Evolutionary conservation across 2,113 vertebrate genomes (phyloP).

Genomic region (Podarcis muralis): DNA sequence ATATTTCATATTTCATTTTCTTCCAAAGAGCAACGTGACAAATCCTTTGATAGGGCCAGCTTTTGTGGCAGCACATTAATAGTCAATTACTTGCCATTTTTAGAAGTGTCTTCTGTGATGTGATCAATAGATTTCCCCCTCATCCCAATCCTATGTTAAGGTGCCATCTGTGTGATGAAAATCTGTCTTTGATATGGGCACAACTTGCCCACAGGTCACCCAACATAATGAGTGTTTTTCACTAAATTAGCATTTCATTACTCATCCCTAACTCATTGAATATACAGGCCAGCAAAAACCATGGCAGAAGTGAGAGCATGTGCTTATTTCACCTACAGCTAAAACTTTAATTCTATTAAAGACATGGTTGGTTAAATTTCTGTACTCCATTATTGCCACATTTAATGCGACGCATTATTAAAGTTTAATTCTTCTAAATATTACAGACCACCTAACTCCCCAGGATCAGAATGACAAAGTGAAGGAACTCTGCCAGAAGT

Average conservation of each 20-base stretch:
- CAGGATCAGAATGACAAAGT: neutral
- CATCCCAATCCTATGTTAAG: conserved; percentile 11
- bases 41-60: conserved; percentile 30
- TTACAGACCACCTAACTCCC: neutral
- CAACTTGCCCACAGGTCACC: conserved; percentile 27
- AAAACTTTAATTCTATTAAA: conserved; percentile 9
- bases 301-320: conserved; percentile 6
- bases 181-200: conserved; percentile 32
- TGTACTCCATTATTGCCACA: neutral
- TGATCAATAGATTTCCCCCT: neutral
- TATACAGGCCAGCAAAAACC: conserved; percentile 37
- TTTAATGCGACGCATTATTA: conserved; percentile 20
- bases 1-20: conserved; percentile 45
- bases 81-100: conserved; percentile 43
- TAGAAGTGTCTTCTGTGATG: conserved; percentile 44
- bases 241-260: conserved; percentile 32
- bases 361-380: neutral
- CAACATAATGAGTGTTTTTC: conserved; percentile 48
- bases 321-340: conserved; percentile 24
- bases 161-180: conserved; percentile 35
- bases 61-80: conserved; percentile 46
- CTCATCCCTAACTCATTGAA: conserved; percentile 5
- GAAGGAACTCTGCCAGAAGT: neutral
- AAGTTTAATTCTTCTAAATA: conserved; percentile 21
- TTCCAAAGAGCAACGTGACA: conserved; percentile 18